Percentiles rank a stretch among this genome's conserved stretches.
Conservation (phyloP, 2,113 vertebrate species). For the Oncorhynchus tshawytscha region DNA sequence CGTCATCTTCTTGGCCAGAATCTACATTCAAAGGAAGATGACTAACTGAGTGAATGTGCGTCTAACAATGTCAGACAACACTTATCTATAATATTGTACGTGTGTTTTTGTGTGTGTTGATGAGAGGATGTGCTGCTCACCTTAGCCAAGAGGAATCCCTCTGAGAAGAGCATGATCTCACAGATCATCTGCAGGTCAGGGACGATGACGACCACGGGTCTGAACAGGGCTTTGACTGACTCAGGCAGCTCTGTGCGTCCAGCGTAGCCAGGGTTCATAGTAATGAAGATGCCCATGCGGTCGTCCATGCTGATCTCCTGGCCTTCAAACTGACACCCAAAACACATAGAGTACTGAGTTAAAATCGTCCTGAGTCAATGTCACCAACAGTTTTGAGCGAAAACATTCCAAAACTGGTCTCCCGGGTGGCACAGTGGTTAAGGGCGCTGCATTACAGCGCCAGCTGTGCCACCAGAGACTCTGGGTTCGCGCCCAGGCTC, state of each 20-base stretch:
- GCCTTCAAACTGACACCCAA: conserved; percentile 84
- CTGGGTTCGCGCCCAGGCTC: no score
- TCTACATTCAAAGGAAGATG: conserved; percentile 61
- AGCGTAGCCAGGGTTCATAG: conserved; percentile 97
- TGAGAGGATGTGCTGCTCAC: conserved; percentile 58
- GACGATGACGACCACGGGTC: conserved; percentile 93
- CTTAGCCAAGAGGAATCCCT: conserved; percentile 93
- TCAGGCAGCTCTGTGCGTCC: conserved; percentile 94
- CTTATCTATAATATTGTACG: background rate
- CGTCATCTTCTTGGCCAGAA: conserved; percentile 97
- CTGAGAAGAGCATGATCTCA: conserved; percentile 98
- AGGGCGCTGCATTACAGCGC: no score
- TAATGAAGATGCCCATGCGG: conserved; percentile 95
- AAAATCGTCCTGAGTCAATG: no score
- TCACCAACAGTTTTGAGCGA: no score
- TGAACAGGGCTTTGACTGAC: conserved; percentile 94
- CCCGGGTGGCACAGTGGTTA: no score
- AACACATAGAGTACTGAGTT: background rate
- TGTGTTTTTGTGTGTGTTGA: background rate
- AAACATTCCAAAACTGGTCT: no score
- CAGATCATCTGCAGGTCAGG: conserved; percentile 97
- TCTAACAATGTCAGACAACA: background rate
- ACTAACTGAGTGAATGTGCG: background rate
- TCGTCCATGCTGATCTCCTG: conserved; percentile 87
- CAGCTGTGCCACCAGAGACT: no score